Conservation (phyloP, 2,888 invertebrate species). For the Cyclophora punctaria region DNA sequence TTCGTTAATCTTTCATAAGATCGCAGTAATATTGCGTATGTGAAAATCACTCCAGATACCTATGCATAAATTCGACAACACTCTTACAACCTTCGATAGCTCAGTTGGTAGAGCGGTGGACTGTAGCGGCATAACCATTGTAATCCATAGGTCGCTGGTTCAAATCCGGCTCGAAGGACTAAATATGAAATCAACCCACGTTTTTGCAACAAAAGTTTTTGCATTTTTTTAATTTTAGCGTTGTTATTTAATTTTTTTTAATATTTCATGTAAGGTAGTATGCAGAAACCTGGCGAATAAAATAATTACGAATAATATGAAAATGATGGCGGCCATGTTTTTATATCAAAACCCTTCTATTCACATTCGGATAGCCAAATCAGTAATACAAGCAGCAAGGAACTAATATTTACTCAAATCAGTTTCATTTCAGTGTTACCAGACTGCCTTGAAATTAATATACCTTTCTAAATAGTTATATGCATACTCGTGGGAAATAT, state of each 20-base stretch:
- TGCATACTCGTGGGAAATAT: constrained; percentile 21
- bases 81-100: constrained; percentile 61
- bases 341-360: no score
- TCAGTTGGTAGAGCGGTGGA: constrained; percentile 77
- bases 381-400: no score
- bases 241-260: neutral
- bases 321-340: no score
- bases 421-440: constrained; percentile 25
- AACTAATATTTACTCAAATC: neutral
- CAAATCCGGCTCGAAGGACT: constrained; percentile 77
- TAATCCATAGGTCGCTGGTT: constrained; percentile 78
- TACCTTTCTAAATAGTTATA: constrained; percentile 50
- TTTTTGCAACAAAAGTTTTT: constrained; percentile 7
- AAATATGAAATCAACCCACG: no score
- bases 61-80: rapidly evolving
- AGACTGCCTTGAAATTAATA: constrained; percentile 48
- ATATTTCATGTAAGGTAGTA: neutral
- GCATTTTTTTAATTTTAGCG: constrained; percentile 9
- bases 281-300: neutral
- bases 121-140: constrained; percentile 44
- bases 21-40: no score
- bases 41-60: no score
- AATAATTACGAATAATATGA: neutral
- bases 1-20: no score
- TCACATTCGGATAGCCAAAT: no score